Conservation (phyloP, 2,797 vertebrate species). For the Numenius phaeopus region DNA sequence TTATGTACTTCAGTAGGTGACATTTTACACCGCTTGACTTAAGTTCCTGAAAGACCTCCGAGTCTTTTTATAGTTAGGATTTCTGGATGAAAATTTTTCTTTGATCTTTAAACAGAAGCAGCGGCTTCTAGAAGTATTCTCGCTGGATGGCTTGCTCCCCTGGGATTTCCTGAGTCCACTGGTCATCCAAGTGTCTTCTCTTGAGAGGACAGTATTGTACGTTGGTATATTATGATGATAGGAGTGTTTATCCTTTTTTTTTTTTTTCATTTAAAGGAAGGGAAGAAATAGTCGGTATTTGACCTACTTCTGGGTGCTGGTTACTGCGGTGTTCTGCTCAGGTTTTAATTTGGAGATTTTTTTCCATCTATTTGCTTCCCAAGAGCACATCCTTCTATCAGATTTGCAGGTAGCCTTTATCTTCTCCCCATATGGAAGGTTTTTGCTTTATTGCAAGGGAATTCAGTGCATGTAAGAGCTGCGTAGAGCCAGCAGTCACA, state of each 20-base stretch:
- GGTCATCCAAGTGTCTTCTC: not conserved
- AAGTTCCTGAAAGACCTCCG: not conserved
- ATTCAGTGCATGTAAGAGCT: fast-evolving
- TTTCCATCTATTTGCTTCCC: not conserved
- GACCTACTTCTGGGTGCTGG: not conserved
- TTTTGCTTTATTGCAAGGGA: not conserved
- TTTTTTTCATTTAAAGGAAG: not conserved
- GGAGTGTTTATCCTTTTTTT: not conserved
- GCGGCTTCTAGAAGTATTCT: not conserved
- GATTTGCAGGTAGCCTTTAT: not conserved
- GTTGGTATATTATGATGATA: not conserved
- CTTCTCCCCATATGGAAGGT: not conserved
- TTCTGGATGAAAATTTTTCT: not conserved
- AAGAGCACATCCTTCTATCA: not conserved
- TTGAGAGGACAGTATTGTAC: fast-evolving
- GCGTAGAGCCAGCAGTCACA: fast-evolving
- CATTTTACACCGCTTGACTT: not conserved
- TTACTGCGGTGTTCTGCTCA: not conserved
- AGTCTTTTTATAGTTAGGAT: not conserved
- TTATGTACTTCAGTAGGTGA: not conserved
- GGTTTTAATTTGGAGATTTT: not conserved
- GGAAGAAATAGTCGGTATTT: not conserved
- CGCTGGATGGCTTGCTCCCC: not conserved
- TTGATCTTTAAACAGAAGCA: not conserved
- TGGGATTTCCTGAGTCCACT: not conserved